Conservation (phyloP, 2,113 vertebrate genomes). For the Semicossyphus pulcher region DNA sequence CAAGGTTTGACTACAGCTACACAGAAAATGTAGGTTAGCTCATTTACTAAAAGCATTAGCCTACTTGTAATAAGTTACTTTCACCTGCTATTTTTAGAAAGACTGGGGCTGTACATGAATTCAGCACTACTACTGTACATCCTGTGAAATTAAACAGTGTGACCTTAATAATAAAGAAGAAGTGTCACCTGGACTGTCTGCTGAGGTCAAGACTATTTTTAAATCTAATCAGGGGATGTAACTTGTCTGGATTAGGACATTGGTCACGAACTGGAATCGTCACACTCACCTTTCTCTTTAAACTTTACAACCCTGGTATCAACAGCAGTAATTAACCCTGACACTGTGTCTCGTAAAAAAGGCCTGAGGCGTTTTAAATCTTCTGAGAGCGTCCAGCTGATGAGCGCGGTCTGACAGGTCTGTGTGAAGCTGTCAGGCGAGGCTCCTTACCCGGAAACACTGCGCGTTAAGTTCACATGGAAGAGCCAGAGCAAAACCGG, state of each 20-base stretch:
- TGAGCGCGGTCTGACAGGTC: slow-evolving; percentile 73
- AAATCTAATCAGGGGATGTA: not conserved
- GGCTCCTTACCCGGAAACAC: slow-evolving; percentile 55
- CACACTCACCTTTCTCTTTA: slow-evolving; percentile 24
- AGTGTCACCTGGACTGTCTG: not conserved
- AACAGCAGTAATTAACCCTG: slow-evolving; percentile 39
- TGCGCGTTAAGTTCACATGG: slow-evolving; percentile 15
- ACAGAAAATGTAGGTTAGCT: not conserved
- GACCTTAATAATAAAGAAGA: slow-evolving; percentile 36
- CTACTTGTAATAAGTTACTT: slow-evolving; percentile 15
- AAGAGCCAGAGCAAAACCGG: not conserved
- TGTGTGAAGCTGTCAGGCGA: slow-evolving; percentile 49
- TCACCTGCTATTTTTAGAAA: slow-evolving; percentile 16
- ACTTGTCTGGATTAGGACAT: not conserved
- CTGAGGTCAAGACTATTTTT: not conserved
- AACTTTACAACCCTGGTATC: slow-evolving; percentile 18
- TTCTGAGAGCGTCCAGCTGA: slow-evolving; percentile 27
- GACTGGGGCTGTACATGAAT: not conserved
- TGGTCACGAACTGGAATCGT: not conserved
- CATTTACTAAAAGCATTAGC: slow-evolving; percentile 1
- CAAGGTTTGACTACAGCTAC: not conserved
- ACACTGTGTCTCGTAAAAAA: slow-evolving; percentile 29
- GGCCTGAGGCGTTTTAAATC: slow-evolving; percentile 30
- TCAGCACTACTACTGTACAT: not conserved
- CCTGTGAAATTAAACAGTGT: not conserved